These are phyloP conservation scores for Plectrocnemia conspersa DNA, from an alignment of 1,140 invertebrate genomes.

Conservation along the genomic window DNA sequence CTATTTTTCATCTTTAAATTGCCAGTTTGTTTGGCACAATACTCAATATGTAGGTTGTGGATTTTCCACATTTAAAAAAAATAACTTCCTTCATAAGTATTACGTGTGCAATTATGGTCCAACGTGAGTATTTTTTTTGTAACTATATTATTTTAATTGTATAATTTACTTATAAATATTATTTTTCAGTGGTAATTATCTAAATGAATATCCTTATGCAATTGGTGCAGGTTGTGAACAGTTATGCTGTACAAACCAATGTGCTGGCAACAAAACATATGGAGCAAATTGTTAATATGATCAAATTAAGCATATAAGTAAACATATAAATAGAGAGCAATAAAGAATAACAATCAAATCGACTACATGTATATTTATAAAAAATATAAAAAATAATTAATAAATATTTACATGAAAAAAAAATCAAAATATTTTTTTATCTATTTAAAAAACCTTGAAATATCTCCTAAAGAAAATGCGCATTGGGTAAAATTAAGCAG, in stretches of 20 bases:
- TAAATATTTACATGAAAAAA: not conserved
- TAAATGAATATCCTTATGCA: constrained; percentile 12
- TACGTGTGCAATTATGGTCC: constrained; percentile 32
- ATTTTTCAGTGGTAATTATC: constrained; percentile 15
- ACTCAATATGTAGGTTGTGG: constrained; percentile 28
- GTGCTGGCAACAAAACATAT: not conserved
- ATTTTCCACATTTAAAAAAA: constrained; percentile 7
- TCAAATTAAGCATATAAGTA: not conserved
- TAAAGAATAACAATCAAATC: not conserved
- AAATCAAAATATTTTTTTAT: not conserved
- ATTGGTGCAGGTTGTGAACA: constrained; percentile 8
- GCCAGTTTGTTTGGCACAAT: constrained; percentile 25
- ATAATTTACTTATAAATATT: not conserved
- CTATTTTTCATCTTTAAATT: too few relatives aligned
- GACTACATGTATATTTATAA: constrained; percentile 1
- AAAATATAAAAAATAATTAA: constrained; percentile 3
- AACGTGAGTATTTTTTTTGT: constrained; percentile 17
- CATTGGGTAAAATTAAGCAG: too few relatives aligned
- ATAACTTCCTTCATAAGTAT: constrained; percentile 13
- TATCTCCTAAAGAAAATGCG: not conserved
- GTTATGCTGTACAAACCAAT: constrained; percentile 14
- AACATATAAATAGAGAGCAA: not conserved
- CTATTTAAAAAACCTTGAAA: not conserved
- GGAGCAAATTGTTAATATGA: constrained; percentile 5
- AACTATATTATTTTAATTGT: constrained; percentile 2